Conservation (phyloP, 1,140 invertebrate genomes). For the Rhyacophila brunnea region DNA sequence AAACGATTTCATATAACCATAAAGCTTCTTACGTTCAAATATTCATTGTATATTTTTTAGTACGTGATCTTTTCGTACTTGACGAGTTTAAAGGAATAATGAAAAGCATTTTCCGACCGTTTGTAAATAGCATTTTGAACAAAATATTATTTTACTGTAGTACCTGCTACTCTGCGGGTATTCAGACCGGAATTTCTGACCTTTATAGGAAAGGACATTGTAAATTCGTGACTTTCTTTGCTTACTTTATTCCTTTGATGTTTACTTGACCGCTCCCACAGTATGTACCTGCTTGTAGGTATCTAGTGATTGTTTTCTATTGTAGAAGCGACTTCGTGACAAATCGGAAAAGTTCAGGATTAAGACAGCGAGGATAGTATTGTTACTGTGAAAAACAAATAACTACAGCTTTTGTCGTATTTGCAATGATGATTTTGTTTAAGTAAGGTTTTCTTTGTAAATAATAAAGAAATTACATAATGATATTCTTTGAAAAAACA, state of each 20-base stretch:
- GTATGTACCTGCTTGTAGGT: too few species aligned
- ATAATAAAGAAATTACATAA: too few species aligned
- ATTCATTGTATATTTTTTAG: too few species aligned
- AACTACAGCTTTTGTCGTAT: too few species aligned
- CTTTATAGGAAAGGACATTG: conserved; percentile 4
- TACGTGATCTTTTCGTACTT: conserved; percentile 16
- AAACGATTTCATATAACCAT: too few species aligned
- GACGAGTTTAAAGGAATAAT: conserved; percentile 13
- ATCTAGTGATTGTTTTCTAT: not conserved
- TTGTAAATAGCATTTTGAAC: not conserved
- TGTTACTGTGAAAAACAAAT: too few species aligned
- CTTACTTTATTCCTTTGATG: conserved; percentile 9
- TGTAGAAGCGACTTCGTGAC: conserved; percentile 12
- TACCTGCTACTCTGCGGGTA: not conserved
- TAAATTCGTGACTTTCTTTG: conserved; percentile 24
- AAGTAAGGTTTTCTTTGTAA: too few species aligned
- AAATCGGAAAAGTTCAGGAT: conserved; percentile 17
- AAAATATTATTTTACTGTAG: conserved; percentile 1
- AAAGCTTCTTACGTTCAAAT: too few species aligned
- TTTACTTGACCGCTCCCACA: not conserved
- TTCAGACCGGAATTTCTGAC: conserved; percentile 6
- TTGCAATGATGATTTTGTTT: too few species aligned
- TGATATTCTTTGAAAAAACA: too few species aligned
- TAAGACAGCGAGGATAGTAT: conserved; percentile 1
- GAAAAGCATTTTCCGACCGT: conserved; percentile 16